Evolutionary conservation across 2,113 vertebrate species (phyloP).

Genomic region (Ceyx melanurus): DNA sequence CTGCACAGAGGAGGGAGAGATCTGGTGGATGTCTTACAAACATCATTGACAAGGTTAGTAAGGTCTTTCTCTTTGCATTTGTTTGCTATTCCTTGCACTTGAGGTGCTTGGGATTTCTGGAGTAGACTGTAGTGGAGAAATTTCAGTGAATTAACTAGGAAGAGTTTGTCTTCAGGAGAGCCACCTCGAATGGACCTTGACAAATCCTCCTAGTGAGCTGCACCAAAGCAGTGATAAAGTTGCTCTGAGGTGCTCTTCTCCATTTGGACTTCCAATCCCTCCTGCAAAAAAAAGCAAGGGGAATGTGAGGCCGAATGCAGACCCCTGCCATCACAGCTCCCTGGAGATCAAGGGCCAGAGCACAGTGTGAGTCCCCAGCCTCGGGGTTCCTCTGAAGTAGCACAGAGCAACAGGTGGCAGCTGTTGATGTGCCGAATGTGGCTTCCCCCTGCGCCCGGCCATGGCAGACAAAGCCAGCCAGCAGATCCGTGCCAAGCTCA

Average conservation of each 20-base stretch:
- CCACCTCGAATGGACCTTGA: background rate
- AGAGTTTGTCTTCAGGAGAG: background rate
- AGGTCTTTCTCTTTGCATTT: background rate
- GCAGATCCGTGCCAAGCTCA: conserved; percentile 44
- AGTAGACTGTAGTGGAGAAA: background rate
- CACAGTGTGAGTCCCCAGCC: background rate
- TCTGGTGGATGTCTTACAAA: background rate
- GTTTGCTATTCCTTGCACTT: background rate
- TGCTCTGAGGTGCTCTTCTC: background rate
- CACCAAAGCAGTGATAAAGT: background rate
- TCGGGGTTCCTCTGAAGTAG: background rate
- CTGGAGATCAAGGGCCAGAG: conserved; percentile 28
- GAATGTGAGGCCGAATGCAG: background rate
- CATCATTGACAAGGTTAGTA: background rate
- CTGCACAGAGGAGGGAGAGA: background rate
- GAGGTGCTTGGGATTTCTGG: background rate
- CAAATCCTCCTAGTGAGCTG: background rate
- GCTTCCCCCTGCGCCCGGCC: conserved; percentile 48
- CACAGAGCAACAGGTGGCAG: conserved; percentile 45
- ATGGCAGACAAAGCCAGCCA: background rate
- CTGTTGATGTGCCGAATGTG: conserved; percentile 46
- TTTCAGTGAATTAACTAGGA: background rate
- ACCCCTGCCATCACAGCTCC: background rate
- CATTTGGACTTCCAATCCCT: background rate
- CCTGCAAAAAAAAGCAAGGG: background rate